Evolutionary conservation across 2,797 vertebrate species (phyloP).

Genomic region (Takifugu ocellatus): DNA sequence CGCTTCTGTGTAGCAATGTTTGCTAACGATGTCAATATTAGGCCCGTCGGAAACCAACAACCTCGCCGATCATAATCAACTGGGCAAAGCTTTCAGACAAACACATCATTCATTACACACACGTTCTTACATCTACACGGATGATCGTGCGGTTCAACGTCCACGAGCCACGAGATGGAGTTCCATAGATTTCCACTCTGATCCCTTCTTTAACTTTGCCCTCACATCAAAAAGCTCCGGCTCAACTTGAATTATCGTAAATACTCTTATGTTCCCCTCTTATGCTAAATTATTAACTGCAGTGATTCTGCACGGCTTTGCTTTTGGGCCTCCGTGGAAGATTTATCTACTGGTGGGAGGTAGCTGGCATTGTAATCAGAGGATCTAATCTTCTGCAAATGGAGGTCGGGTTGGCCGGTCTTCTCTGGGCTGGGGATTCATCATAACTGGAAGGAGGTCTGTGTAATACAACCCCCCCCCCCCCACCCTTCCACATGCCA

Average conservation of each 20-base stretch:
- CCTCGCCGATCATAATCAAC: constrained; percentile 22
- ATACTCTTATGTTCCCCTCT: constrained; percentile 45
- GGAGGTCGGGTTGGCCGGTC: constrained; percentile 68
- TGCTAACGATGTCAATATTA: constrained; percentile 15
- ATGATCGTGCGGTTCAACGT: too few relatives aligned
- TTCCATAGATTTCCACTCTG: too few relatives aligned
- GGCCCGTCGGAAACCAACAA: constrained; percentile 21
- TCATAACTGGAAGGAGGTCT: constrained; percentile 68
- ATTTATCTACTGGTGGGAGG: constrained; percentile 78
- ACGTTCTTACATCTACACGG: too few relatives aligned
- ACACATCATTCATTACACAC: constrained; percentile 39
- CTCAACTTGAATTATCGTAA: constrained; percentile 65
- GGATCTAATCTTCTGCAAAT: constrained; percentile 77
- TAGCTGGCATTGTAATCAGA: constrained; percentile 76
- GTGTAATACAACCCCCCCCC: constrained; percentile 66
- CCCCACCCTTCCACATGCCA: constrained; percentile 36
- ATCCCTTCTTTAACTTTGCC: constrained; percentile 42
- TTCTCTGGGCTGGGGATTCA: constrained; percentile 72
- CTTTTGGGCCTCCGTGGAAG: constrained; percentile 68
- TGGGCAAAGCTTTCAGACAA: constrained; percentile 54
- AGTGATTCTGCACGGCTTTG: constrained; percentile 69
- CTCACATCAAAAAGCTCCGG: constrained; percentile 38
- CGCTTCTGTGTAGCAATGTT: constrained; percentile 32
- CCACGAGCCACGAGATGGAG: too few relatives aligned
- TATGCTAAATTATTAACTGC: constrained; percentile 77